Percentiles rank a stretch among this genome's conserved stretches.
Evolutionary conservation across 2,113 vertebrate species (phyloP).

Genomic region (Gobio gobio): DNA sequence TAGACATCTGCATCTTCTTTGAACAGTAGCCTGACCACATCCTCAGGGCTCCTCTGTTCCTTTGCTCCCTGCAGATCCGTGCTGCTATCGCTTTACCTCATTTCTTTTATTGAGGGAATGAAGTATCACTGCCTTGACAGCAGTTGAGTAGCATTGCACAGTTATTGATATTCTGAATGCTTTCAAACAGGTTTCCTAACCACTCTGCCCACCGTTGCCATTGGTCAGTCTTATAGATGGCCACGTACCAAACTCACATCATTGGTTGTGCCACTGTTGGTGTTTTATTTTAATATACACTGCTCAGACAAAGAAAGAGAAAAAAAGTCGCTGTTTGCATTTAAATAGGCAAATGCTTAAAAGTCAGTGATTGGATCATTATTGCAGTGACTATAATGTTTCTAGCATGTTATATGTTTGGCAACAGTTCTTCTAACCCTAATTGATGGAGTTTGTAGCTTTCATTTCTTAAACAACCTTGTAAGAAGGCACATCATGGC

Average conservation of each 20-base stretch:
- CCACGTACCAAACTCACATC: neutral
- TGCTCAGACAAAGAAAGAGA: no score
- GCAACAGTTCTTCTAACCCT: no score
- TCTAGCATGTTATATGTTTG: no score
- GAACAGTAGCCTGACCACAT: constrained; percentile 42
- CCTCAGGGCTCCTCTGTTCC: neutral
- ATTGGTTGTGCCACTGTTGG: neutral
- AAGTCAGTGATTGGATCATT: no score
- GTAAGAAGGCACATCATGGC: no score
- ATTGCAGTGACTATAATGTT: no score
- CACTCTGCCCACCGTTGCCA: neutral
- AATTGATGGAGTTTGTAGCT: no score
- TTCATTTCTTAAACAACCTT: no score
- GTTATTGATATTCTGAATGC: neutral
- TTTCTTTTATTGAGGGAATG: neutral
- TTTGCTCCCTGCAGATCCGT: neutral
- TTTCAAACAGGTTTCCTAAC: neutral
- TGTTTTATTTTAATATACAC: no score
- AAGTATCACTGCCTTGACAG: neutral
- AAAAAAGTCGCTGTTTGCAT: no score
- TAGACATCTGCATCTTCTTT: constrained; percentile 64
- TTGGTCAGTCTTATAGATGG: neutral
- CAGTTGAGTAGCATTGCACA: neutral
- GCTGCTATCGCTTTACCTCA: neutral
- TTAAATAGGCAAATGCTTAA: no score